A percentile compares a stretch with the other conserved stretches of the same genome.
Conservation (phyloP, 1,140 invertebrate genomes). For the Ridgeia piscesae region DNA sequence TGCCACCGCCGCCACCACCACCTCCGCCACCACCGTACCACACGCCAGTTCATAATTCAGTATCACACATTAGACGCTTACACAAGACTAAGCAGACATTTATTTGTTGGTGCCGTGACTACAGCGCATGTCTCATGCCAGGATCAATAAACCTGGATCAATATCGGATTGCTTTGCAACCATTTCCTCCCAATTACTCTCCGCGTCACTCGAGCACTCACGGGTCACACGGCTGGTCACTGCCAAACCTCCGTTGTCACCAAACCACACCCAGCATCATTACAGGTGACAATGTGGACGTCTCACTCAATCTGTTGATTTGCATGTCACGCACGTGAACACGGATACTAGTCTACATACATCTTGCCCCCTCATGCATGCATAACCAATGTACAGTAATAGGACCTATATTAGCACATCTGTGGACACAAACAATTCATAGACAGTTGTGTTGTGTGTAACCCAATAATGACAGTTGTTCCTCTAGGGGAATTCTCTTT, state of each 20-base stretch:
- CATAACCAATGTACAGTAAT: background rate
- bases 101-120: background rate
- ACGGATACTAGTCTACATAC: background rate
- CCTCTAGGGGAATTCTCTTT: background rate
- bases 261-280: background rate
- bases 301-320: background rate
- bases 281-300: background rate
- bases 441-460: background rate
- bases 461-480: background rate
- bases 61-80: background rate
- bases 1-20: background rate
- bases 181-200: background rate
- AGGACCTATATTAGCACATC: too few species aligned
- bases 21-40: background rate
- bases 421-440: background rate
- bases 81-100: background rate
- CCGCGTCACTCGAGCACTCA: background rate
- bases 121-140: background rate
- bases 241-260: background rate
- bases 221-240: background rate
- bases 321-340: background rate
- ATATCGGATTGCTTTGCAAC: background rate
- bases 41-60: background rate
- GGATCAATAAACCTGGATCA: background rate
- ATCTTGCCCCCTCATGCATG: background rate